Base-by-base conservation (phyloP, 2,888 invertebrate species). In the Pogonocherus hispidulus region DNA sequence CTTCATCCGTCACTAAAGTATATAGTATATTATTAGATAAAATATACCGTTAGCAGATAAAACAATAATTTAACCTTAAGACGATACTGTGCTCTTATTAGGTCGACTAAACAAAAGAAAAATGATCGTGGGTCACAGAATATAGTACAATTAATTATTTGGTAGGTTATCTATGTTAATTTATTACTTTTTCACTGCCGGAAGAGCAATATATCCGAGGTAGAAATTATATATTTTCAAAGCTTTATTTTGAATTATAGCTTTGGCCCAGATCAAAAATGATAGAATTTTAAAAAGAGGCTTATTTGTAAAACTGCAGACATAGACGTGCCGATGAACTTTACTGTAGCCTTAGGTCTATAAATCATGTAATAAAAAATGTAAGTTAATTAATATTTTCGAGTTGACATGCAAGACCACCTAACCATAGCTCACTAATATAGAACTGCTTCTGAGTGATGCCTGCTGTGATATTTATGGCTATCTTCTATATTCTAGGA, bases 381-480 rank as follows among this genome's bases (percentile, higher is more conserved):
- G 65, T 63, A 68, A 70, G 70, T 71, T 71, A 73, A 71, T 73
- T 73, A 64, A 71, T 74, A 66, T 72, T 75, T 71, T 70, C 69
- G 55, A 56, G 41, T 63, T 75, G 75, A 75, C 71, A 71, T 64
- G 57, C 47, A 51, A 73, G 75, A 75, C 75, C 75, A 75, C 75
- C 75, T 63, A 69, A 71, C 70, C 71, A 75, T 75, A 71, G 67
- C 72, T 73, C 74, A 74, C 71, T 67, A 47, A 32, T 62, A 63
- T 67, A 66, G 66, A 62, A 67, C 69, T 69, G 67, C 71, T 69
- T 69, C 70, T 72, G 69, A 73, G 66, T 70, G 67, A 63, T 70
- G 64, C 75, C 75, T 63, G 75, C 75, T 75, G 75, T 60, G 75
- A 75, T 70, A 75, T 75, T 75, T 73, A 75, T 75, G 66, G 65